These are phyloP conservation scores for Laupala kohalensis DNA, from an alignment of 1,140 invertebrate species.

Conservation along the genomic window DNA sequence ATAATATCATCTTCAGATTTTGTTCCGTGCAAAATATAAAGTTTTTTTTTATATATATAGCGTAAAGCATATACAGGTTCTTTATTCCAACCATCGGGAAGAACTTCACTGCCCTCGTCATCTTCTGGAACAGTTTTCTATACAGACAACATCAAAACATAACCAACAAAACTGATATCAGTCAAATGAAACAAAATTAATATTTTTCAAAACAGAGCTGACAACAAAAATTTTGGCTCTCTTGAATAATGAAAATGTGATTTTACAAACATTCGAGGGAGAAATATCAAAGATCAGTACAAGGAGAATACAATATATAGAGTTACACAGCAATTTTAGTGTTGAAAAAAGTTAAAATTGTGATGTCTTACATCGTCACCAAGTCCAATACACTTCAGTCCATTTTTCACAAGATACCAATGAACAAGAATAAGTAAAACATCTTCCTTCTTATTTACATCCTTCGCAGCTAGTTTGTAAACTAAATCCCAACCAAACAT, in stretches of 20 bases:
- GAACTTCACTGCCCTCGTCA: constrained; percentile 47
- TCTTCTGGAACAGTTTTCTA: constrained; percentile 44
- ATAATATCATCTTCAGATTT: constrained; percentile 39
- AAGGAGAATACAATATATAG: neutral
- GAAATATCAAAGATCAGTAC: neutral
- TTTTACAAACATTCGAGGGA: neutral
- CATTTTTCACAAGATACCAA: constrained; percentile 54
- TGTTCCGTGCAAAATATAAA: constrained; percentile 36
- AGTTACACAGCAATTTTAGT: neutral
- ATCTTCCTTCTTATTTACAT: constrained; percentile 53
- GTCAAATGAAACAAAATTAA: neutral
- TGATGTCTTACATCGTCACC: constrained; percentile 44
- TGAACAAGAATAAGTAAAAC: constrained; percentile 53
- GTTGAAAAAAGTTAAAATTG: neutral
- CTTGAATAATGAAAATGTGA: neutral
- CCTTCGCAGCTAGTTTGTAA: constrained; percentile 42
- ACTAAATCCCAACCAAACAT: constrained; percentile 54
- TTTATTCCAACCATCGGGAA: constrained; percentile 57
- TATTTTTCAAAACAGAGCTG: neutral
- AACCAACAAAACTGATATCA: neutral
- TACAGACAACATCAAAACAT: constrained; percentile 16
- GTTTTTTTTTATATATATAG: constrained; percentile 45
- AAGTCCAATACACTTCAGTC: constrained; percentile 54
- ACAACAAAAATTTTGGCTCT: neutral
- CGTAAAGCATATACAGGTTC: constrained; percentile 41